Evolutionary conservation across 2,888 invertebrate genomes (phyloP), one percentile per base, ranked within the genome.

Genomic region (Caenorhabditis macrosperma): DNA sequence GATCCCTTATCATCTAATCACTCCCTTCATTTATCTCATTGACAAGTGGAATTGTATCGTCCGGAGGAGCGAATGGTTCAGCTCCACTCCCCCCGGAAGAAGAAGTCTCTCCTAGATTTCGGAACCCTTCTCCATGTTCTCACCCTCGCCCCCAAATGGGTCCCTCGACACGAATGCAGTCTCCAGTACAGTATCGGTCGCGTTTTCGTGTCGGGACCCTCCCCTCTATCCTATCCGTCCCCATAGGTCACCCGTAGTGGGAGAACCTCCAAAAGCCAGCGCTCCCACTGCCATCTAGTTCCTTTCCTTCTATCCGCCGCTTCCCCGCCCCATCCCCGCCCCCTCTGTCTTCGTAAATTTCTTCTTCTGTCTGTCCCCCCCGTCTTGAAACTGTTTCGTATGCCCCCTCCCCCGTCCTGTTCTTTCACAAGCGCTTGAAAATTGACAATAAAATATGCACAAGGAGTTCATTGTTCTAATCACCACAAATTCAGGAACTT

Each of bases 21-120:
- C n/a, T 17, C 6, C 22, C 41, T 12, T 24, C 48, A 33, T 30
- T 28, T 22, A 60, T 12, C n/a, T 22, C 24, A 20, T 54, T 60
- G 67, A 72, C 72, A 72, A 38, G 61, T 72, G 78, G 72, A 46
- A 48, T 78, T 78, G 72, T 61, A 60, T 52, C 71, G 78, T 78
- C 63, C 72, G 78, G 78, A 78, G 69, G 44, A 78, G 67, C 28
- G 78, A 67, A 48, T 54, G 78, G 72, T 78, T 63, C 78, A 64
- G 72, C 63, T 72, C 54, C 72, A 38, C 26, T 33, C 10, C n/a
- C n/a, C n/a, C 50, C 30, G 57, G 60, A 57, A 60, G 38, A 38
- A 38, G n/a, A n/a, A n/a, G n/a, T 33, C 38, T 44, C 44, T 20
- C 44, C 17, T 10, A n/a, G 35, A 59, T 3, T 44, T n/a, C 26